A percentile compares a stretch with the other conserved stretches of the same genome.
Conservation (phyloP, 1,140 invertebrate species). For the Trichonephila inaurata region DNA sequence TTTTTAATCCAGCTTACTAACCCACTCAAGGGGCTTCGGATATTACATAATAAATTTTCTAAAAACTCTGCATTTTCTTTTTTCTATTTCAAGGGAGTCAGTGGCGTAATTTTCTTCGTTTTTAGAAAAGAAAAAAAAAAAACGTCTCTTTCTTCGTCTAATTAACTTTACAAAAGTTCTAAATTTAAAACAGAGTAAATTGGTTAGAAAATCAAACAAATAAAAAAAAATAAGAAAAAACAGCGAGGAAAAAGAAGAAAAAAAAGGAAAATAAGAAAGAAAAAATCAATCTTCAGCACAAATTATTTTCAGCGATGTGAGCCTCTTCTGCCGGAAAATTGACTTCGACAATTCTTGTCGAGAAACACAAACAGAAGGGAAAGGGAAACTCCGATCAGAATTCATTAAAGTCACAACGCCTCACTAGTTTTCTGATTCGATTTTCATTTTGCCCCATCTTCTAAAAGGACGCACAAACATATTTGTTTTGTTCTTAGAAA, state of each 20-base stretch:
- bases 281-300: constrained; percentile 38
- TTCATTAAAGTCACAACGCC: constrained; percentile 70
- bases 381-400: constrained; percentile 47
- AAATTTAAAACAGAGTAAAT: constrained; percentile 33
- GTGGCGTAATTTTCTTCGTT: background rate
- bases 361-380: constrained; percentile 1
- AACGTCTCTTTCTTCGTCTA: background rate
- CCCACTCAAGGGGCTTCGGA: background rate
- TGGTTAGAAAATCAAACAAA: constrained; percentile 10
- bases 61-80: background rate
- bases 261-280: background rate
- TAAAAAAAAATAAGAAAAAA: too few species aligned
- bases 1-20: too few species aligned
- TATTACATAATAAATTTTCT: background rate
- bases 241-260: too few species aligned
- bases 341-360: constrained; percentile 63
- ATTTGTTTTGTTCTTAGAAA: constrained; percentile 30
- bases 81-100: background rate
- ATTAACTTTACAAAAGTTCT: constrained; percentile 24
- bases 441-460: constrained; percentile 61
- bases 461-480: constrained; percentile 38
- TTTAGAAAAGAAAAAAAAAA: background rate
- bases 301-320: constrained; percentile 59
- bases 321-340: constrained; percentile 47
- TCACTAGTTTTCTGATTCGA: constrained; percentile 66